A percentile compares a stretch with the other conserved stretches of the same genome.
Evolutionary conservation across 2,113 vertebrate species (phyloP).

Genomic region (Gorsachius goisagi): DNA sequence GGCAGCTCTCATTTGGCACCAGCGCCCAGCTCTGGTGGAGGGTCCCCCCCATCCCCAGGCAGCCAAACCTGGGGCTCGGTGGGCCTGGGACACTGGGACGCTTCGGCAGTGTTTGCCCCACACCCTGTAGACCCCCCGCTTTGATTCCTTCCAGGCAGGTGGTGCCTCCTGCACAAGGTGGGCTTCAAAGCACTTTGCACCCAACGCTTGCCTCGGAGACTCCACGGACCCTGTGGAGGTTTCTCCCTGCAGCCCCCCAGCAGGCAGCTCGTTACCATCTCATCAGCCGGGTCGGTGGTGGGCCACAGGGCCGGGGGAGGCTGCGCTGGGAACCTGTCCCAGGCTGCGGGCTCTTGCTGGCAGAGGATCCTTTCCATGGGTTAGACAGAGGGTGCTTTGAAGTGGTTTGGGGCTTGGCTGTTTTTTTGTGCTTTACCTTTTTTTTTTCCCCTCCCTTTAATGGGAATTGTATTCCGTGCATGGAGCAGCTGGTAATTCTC

Average conservation of each 20-base stretch:
- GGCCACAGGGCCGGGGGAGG: fast-evolving
- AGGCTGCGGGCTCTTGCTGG: background rate
- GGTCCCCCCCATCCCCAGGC: background rate
- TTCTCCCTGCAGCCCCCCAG: background rate
- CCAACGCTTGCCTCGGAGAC: background rate
- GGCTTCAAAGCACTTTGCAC: background rate
- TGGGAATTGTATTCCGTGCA: background rate
- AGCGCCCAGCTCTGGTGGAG: fast-evolving
- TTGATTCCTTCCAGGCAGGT: background rate
- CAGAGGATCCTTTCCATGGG: background rate
- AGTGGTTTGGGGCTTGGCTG: background rate
- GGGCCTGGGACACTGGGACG: background rate
- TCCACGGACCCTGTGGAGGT: background rate
- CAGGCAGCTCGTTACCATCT: background rate
- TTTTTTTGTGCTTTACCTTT: background rate
- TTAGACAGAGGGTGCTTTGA: background rate
- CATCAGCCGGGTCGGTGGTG: background rate
- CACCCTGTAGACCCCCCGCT: background rate
- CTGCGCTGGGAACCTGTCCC: background rate
- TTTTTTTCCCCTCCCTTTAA: background rate
- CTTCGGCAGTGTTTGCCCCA: background rate
- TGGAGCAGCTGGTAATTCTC: constrained; percentile 6
- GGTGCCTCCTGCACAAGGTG: background rate
- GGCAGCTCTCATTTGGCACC: background rate
- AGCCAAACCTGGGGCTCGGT: background rate